These are phyloP conservation scores for Leucoraja ocellata DNA, from an alignment of 2,797 vertebrate genomes.

Conservation along the genomic window DNA sequence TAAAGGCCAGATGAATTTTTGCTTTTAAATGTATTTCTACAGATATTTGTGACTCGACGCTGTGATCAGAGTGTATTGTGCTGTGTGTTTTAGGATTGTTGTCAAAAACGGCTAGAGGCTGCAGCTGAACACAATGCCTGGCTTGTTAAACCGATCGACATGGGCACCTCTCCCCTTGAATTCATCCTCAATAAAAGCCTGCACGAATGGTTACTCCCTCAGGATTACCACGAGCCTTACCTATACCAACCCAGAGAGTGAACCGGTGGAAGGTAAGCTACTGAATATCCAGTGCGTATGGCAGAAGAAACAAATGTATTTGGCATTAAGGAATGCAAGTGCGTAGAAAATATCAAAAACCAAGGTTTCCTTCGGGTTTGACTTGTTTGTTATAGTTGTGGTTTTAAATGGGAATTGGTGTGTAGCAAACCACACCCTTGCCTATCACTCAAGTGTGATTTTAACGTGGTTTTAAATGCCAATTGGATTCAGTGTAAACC, in stretches of 20 bases:
- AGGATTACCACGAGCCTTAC: constrained; percentile 74
- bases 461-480: too few species aligned
- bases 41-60: not conserved
- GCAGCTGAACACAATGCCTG: constrained; percentile 65
- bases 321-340: not conserved
- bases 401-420: too few species aligned
- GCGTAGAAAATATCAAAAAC: not conserved
- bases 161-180: constrained; percentile 85
- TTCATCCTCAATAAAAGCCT: constrained; percentile 81
- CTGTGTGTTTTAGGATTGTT: constrained; percentile 2
- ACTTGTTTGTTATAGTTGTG: not conserved
- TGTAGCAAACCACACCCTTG: too few species aligned
- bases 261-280: constrained; percentile 79
- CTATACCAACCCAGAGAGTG: constrained; percentile 74
- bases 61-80: not conserved
- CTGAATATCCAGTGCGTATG: not conserved
- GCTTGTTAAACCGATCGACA: constrained; percentile 73
- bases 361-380: not conserved
- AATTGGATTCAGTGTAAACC: not conserved
- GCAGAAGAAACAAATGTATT: not conserved
- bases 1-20: not conserved
- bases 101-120: not conserved
- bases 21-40: not conserved
- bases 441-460: not conserved
- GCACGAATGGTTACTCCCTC: constrained; percentile 81